Evolutionary conservation across 2,113 vertebrate genomes (phyloP).

Genomic region (Nibea albiflora): DNA sequence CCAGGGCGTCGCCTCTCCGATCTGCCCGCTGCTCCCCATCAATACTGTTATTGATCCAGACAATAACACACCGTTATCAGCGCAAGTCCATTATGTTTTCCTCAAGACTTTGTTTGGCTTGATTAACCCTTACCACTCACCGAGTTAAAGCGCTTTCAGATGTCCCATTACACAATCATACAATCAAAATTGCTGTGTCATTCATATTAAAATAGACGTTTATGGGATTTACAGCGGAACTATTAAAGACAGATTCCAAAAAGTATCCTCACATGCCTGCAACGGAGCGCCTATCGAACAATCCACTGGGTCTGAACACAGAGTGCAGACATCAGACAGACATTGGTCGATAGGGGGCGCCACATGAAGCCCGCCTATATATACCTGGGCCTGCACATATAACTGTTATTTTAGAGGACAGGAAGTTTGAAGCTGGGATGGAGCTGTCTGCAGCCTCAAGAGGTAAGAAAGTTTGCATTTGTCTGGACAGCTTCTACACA

Average conservation of each 20-base stretch:
- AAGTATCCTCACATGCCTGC: not conserved
- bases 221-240: not conserved
- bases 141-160: too few species aligned
- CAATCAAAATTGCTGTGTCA: not conserved
- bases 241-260: not conserved
- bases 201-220: not conserved
- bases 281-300: not conserved
- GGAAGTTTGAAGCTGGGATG: conserved; percentile 11
- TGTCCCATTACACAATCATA: not conserved
- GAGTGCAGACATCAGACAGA: not conserved
- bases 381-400: conserved; percentile 42
- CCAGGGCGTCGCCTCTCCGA: not conserved
- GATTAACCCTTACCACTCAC: conserved; percentile 28
- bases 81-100: conserved; percentile 27
- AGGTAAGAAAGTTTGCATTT: conserved; percentile 46
- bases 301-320: too few species aligned
- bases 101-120: conserved; percentile 34
- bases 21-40: conserved; percentile 20
- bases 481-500: not conserved
- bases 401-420: conserved; percentile 31
- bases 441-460: conserved; percentile 6
- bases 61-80: conserved; percentile 35
- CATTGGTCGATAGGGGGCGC: conserved; percentile 61
- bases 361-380: conserved; percentile 35
- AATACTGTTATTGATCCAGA: conserved; percentile 34